Evolutionary conservation across 2,797 vertebrate species (phyloP), one percentile per base, ranked within the genome.

Genomic region (Amazona ochrocephala): DNA sequence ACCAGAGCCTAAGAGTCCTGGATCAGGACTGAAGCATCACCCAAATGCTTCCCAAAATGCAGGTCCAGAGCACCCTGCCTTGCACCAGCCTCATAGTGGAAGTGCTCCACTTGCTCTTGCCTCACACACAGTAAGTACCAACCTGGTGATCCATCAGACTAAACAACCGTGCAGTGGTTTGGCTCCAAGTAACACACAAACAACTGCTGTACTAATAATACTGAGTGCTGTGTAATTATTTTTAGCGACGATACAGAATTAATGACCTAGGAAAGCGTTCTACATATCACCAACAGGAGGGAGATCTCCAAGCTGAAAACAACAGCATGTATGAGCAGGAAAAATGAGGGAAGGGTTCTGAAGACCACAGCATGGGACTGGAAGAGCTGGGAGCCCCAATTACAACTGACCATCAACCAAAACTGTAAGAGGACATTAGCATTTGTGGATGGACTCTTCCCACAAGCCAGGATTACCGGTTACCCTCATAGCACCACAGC

Each of bases 31-130:
- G 29, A 56, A 56, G 14, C 39, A 72, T 9, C 47, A 41, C 6
- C 5, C 16, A 48, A 17, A 2, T 15, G 18, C 22, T 54, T 20
- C 18, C 2, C 1, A 0, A 67, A 62, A 18, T 0, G 4, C 74
- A 64, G 50, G 47, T 64, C 32, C 51, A 18, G 27, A 62, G 50
- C 5, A 20, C 65, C 17, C 48, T 81, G 80, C 42, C 32, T 48
- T 4, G 1, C 48, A 77, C 30, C 23, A 65, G 45, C 37, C 61
- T 50, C 2, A 0, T 8, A 0, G 0, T 34, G 7, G 9, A 65
- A 78, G 58, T 3, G 20, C 34, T 68, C 24, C 1, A 5, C 37
- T 56, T 44, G 27, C 51, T 74, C 18, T 34, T 60, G 75, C 73
- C 48, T 93, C 51, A 84, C 67, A 56, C 18, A 60, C 23, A 9